Evolutionary conservation across 1,140 invertebrate genomes (phyloP).

Genomic region (Asobara japonica): DNA sequence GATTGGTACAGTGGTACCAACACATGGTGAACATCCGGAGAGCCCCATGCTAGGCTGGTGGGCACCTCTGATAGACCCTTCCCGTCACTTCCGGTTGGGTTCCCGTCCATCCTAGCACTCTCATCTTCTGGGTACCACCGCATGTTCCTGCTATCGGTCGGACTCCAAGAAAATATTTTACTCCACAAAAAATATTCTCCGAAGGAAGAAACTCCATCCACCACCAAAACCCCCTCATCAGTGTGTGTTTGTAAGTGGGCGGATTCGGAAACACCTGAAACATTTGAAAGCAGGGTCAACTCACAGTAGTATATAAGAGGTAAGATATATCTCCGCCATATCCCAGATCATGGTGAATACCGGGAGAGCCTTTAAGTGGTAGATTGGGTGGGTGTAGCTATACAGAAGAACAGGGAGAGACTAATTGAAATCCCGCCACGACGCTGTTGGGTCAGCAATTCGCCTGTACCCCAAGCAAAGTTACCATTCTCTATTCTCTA

Average conservation of each 20-base stretch:
- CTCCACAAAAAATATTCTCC: no score
- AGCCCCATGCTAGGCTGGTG: no score
- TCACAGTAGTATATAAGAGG: neutral
- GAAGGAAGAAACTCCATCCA: no score
- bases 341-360: slow-evolving; percentile 32
- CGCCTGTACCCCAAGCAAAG: slow-evolving; percentile 34
- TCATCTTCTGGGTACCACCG: no score
- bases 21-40: no score
- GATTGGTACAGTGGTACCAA: no score
- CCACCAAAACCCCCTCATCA: no score
- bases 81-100: no score
- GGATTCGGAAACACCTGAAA: slow-evolving; percentile 35
- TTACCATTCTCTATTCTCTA: neutral
- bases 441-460: slow-evolving; percentile 55
- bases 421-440: slow-evolving; percentile 58
- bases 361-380: slow-evolving; percentile 30
- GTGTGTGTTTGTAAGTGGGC: slow-evolving; percentile 45
- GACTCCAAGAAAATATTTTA: no score
- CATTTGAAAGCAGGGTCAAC: slow-evolving; percentile 47
- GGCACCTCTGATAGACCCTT: no score
- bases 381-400: slow-evolving; percentile 21
- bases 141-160: no score
- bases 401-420: slow-evolving; percentile 46
- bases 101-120: no score
- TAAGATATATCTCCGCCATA: neutral